Conservation (phyloP, 2,888 invertebrate genomes). For the Orthonevra nobilis region DNA sequence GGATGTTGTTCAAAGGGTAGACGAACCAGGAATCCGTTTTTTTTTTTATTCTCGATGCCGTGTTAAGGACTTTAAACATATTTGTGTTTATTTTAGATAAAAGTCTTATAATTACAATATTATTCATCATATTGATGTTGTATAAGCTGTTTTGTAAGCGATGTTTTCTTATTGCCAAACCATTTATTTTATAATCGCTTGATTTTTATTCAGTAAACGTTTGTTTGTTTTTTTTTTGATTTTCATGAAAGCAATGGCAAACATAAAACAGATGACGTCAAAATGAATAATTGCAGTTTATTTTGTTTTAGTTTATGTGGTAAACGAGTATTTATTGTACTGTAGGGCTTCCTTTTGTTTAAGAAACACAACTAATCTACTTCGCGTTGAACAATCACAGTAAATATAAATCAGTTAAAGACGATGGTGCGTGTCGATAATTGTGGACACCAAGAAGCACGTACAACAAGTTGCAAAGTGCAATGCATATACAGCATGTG, state of each 20-base stretch:
- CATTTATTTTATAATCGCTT: conserved; percentile 41
- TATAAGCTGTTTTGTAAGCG: neutral
- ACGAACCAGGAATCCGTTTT: no score
- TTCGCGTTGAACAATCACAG: neutral
- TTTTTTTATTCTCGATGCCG: neutral
- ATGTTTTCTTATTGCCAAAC: conserved; percentile 12
- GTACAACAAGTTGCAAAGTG: conserved; percentile 33
- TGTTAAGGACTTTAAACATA: no score
- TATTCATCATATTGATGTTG: no score
- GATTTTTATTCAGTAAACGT: conserved; percentile 46
- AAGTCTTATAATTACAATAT: no score
- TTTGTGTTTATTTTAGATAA: no score
- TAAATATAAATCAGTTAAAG: conserved; percentile 40
- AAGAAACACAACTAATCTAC: neutral
- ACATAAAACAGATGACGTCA: conserved; percentile 23
- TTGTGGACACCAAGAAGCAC: conserved; percentile 60
- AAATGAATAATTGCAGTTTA: neutral
- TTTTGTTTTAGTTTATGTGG: neutral
- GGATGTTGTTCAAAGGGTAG: conserved; percentile 1
- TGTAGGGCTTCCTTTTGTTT: no score
- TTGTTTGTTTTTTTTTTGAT: conserved; percentile 15
- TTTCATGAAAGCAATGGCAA: no score
- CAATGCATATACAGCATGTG: conserved; percentile 19
- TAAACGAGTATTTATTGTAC: neutral
- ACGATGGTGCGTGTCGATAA: conserved; percentile 51